Conservation (phyloP, 2,113 vertebrate species). For the Xenus cinereus region DNA sequence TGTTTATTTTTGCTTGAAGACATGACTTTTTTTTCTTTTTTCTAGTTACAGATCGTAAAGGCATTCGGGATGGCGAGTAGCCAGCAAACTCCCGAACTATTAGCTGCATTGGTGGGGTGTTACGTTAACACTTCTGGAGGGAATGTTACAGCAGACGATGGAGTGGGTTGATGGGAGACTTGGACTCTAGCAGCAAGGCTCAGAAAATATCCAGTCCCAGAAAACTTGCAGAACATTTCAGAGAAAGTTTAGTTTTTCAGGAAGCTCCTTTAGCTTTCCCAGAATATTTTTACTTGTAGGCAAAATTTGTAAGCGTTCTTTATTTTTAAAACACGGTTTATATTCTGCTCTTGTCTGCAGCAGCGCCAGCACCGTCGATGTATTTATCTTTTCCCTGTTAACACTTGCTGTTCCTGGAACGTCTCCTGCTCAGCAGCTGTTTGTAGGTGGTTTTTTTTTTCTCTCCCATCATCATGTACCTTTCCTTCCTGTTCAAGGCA, state of each 20-base stretch:
- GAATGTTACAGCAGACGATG: not conserved
- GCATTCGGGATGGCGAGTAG: not conserved
- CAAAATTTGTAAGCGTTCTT: conserved; percentile 53
- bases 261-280: conserved; percentile 29
- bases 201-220: conserved; percentile 11
- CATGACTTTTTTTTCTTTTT: not conserved
- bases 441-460: conserved; percentile 1
- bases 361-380: not conserved
- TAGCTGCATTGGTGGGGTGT: not conserved
- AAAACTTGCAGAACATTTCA: conserved; percentile 24
- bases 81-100: not conserved
- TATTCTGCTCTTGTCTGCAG: conserved; percentile 48
- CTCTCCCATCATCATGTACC: conserved; percentile 45
- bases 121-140: not conserved
- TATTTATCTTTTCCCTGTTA: conserved; percentile 47
- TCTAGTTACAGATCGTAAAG: not conserved
- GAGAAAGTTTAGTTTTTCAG: conserved; percentile 7
- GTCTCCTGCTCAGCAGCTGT: conserved; percentile 44
- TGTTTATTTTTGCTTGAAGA: conserved; percentile 15
- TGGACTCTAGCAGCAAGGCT: not conserved
- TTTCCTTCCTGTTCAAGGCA: conserved; percentile 63
- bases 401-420: conserved; percentile 35
- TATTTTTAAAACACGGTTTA: conserved; percentile 19
- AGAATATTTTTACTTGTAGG: conserved; percentile 30
- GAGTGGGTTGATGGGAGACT: not conserved